Base-by-base conservation (phyloP, 2,888 invertebrate genomes). In the Ephialtes manifestator region DNA sequence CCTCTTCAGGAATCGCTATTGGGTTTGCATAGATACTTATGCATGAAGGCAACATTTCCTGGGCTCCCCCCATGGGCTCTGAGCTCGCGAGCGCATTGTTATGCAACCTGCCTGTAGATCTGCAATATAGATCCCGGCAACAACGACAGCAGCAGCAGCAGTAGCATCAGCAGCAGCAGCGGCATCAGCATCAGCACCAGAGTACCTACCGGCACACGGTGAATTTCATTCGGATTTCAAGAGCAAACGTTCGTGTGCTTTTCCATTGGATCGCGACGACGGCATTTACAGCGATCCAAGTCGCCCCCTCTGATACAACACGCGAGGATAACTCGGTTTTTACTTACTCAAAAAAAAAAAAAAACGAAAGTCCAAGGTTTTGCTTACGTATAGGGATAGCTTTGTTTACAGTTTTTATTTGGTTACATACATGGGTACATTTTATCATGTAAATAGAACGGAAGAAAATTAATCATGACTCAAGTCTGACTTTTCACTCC, bases 1-100 rank as follows among this genome's bases (percentile, higher is more conserved):
- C 89, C 89, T 90, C 89, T 88, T 88, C 90, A 87, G 88, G 86
- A 74, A 90, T 89, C 91, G 90, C 89, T 91, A 91, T 91, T 89
- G 89, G 90, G 91, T 91, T 90, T 91, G 90, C 91, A 90, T 91
- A 92, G 91, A 91, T 91, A 91, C 90, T 89, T 90, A 88, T 89
- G 89, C 89, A 91, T 90, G 91, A 90, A 90, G 90, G 86, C 88
- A 90, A 89, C 91, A 91, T 90, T 89, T 88, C 87, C 86, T 74
- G 74, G 77, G 77, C n/a, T 39, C 74, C 46, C 46, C 31, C 75
- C 63, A 65, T 80, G 43, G 28, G 74, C 31, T 51, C 53, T 31
- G 51, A 51, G 43, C 71, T 71, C 63, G 68, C 35, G 71, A 83
- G 87, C 60, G 89, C 90, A 92, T 92, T 92, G 91, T 92, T 90